Base-by-base conservation (phyloP, 2,888 invertebrate species). In the Crepidodera aurea region DNA sequence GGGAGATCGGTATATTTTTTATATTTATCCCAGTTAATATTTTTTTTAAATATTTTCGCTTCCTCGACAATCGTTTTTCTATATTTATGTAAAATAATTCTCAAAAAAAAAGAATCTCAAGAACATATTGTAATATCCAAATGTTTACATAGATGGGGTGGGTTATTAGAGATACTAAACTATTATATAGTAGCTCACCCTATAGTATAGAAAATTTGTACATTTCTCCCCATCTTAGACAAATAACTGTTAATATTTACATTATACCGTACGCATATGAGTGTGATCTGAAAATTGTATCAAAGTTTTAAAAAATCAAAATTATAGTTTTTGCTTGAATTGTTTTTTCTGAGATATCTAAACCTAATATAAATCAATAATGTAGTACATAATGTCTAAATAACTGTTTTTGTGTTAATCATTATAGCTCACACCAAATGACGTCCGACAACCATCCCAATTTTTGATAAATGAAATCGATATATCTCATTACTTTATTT, bases 31-130 rank as follows among this genome's bases (percentile, higher is more conserved):
- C 8, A 25, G 10, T 34, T 34, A 4, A 34, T n/a, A 34, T 34
- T 8, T 34, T 34, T 44, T 25, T 12, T 16, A 39, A 7, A 22
- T 44, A n/a, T 18, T 42, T 42, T 44, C 8, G 22, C 25, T 44
- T 44, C 44, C 44, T 44, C 44, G 44, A 44, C 44, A 44, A 44
- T 44, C 44, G 44, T 44, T 44, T 42, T 42, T 19, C 19, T 22
- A 42, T 42, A 42, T 19, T 19, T 42, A 18, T 19, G 44, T 22
- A 44, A 44, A 44, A 44, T 22, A 44, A 10, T 18, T 42, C 16
- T 16, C 12, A 18, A 22, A 44, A 22, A 22, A 44, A 19, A n/a
- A 12, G 7, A 7, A 10, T 16, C 10, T 16, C 12, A 39, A 8
- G 1, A 44, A 5, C 13, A 22, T 22, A 6, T n/a, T 22, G 10